Base-by-base conservation (phyloP, 2,888 invertebrate species). In the Thymelicus acteon region DNA sequence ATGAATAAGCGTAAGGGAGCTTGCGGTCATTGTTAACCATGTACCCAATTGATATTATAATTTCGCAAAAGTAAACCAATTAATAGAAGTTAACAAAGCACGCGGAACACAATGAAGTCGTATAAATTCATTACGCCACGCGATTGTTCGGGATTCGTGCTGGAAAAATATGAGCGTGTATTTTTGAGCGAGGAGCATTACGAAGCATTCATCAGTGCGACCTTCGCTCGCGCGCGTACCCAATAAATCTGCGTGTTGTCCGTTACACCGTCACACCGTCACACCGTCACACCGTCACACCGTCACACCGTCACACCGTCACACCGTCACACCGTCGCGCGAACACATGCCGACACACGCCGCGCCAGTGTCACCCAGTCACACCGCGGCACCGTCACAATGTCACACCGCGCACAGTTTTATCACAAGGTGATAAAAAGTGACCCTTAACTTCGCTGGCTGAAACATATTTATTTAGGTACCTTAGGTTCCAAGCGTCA, bases 91-190 rank as follows among this genome's bases (percentile, higher is more conserved):
- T 63, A 69, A 69, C 68, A 69, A 69, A 63, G 69, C 63, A 57
- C 24, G 19, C 58, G 8, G 47, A 48, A 63, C 49, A 69, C 68
- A 58, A 69, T 63, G 58, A 57, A 63, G 13, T 62, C 68, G 62
- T 68, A 68, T 69, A 69, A 69, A 62, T 69, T 63, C 54, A 67
- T 67, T 67, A 61, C 61, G 44, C 7, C 49, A 19, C 40, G 47
- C 57, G 62, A 63, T 69, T 57, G 69, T 62, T 57, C 40, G 13
- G 39, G 63, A 58, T 69, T 58, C 63, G n/a, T 47, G 57, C 57
- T 69, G 63, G 49, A 69, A 69, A 69, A 69, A 69, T 69, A 69
- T 62, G 63, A 63, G 48, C 57, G 10, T 63, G 48, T 69, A 69
- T 62, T 69, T 69, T 63, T 69, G 57, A 58, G 37, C 57, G 54